Evolutionary conservation across 1,140 invertebrate species (phyloP).

Genomic region (Nasonia giraulti): DNA sequence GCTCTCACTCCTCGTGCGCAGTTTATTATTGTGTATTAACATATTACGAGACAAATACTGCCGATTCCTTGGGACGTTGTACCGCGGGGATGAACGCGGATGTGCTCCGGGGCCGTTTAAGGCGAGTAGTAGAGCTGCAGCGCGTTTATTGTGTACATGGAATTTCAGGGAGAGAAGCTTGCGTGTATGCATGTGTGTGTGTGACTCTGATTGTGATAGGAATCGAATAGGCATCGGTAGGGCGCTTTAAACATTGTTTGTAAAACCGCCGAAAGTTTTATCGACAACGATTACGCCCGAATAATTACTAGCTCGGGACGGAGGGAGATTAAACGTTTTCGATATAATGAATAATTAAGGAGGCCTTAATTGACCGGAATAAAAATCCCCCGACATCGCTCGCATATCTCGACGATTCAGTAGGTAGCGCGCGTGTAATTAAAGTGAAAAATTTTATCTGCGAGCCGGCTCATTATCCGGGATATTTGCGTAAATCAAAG

Average conservation of each 20-base stretch:
- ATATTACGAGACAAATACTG: slow-evolving; percentile 44
- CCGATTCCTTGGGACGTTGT: not conserved
- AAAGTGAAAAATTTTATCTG: slow-evolving; percentile 31
- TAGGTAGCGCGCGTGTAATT: slow-evolving; percentile 37
- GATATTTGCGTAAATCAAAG: slow-evolving; percentile 43
- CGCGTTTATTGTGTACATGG: not conserved
- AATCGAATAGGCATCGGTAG: not conserved
- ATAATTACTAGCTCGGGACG: too few species aligned
- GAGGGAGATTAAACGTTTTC: too few species aligned
- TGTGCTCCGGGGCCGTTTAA: slow-evolving; percentile 28
- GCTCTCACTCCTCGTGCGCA: slow-evolving; percentile 11
- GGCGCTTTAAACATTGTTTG: not conserved
- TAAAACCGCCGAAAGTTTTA: not conserved
- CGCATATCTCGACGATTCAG: too few species aligned
- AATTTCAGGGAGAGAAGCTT: not conserved
- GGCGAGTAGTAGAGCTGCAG: not conserved
- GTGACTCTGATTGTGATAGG: not conserved
- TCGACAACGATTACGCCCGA: too few species aligned
- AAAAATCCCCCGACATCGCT: too few species aligned
- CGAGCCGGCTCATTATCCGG: slow-evolving; percentile 13
- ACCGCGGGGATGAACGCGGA: slow-evolving; percentile 9
- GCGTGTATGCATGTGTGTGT: not conserved
- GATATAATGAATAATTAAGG: slow-evolving; percentile 19
- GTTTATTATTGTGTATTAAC: slow-evolving; percentile 43
- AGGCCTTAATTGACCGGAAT: not conserved